Evolutionary conservation across 2,113 vertebrate genomes (phyloP), one percentile per base, ranked within the genome.

Genomic region (Archocentrus centrarchus): DNA sequence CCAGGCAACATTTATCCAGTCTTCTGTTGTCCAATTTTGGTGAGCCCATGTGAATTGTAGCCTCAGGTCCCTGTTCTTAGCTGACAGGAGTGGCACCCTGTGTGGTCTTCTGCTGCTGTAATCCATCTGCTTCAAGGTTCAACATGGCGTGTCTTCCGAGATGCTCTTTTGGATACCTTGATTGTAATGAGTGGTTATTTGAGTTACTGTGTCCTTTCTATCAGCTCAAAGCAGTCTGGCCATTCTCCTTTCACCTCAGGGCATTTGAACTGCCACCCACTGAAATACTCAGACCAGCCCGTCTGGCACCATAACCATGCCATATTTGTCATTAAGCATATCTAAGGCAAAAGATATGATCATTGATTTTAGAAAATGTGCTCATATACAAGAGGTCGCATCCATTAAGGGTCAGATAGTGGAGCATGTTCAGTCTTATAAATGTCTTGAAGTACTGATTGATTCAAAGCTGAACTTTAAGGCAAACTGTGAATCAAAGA

Each of bases 381-480:
- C 47, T 70, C 64, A 50, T 70, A 70, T 24, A 70, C 41, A 70
- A 70, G 9, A 18, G 64, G 15, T 70, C 15, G 1, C 27, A 24
- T 20, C 64, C 64, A 70, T 50, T 70, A 70, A 70, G 24, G 41
- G 47, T 70, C 41, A 50, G 64, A 47, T 41, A 70, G 41, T 70
- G 41, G 64, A 70, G 22, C 41, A 30, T 70, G 8, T 70, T 50
- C 41, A 70, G 64, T 70, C 41, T 70, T 24, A 50, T 64, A 68
- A 68, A 68, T 68, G 5, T 70, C 1, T 70, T 50, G 22, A 50
- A 70, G 47, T 30, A 50, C 27, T 50, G 27, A 70, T 50, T 50
- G 64, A 68, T 68, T 68, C 27, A 70, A 50, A 30, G 64, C 41
- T 50, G 41, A 70, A 70, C 41, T 70, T 70, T 50, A 41, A 70